Base-by-base conservation (phyloP, 1,140 invertebrate species). In the Leptinotarsa lineolata region DNA sequence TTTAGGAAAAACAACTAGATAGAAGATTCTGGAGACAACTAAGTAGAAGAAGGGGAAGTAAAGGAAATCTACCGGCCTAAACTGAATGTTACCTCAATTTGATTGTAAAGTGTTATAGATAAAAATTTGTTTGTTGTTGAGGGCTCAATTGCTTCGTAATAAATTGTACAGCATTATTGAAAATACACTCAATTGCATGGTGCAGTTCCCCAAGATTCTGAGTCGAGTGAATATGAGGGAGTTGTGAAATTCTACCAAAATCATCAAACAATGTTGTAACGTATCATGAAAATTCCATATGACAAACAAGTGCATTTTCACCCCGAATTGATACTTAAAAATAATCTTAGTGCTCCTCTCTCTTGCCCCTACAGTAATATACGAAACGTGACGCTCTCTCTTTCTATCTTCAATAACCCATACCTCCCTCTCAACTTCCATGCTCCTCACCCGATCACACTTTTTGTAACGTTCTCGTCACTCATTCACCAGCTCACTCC, bases 11-110 rank as follows among this genome's bases (percentile, higher is more conserved):
- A 79, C 87, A 86, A 74, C 80, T 82, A 68, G 87, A 88, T 78
- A 83, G 87, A 68, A 83, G 87, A 72, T 85, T 88, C 72, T 88
- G 87, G 87, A 88, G 86, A 76, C 87, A 88, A 74, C 82, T 88
- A 73, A 88, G 85, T 67, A 87, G 86, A 83, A 81, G 87, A 77
- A 83, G 87, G 77, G 83, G 86, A 80, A 76, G 77, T 70, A 81
- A 79, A 78, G 69, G 58, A 73, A 74, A 80, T 78, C 46, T 74
- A 64, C 74, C 81, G 81, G 81, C 82, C 80, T 83, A 82, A 77
- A 24, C 54, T 69, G 12, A 24, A 59, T 18, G 5, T 18, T 15
- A 54, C 4, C 15, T 13, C 48, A 5, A 39, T 30, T 30, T 21
- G 24, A 22, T 65, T 65, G 22, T 65, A 3, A 65, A 39, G 63